These are phyloP conservation scores for Stegophylla sp. DNA, from an alignment of 2,888 invertebrate genomes.

Conservation along the genomic window DNA sequence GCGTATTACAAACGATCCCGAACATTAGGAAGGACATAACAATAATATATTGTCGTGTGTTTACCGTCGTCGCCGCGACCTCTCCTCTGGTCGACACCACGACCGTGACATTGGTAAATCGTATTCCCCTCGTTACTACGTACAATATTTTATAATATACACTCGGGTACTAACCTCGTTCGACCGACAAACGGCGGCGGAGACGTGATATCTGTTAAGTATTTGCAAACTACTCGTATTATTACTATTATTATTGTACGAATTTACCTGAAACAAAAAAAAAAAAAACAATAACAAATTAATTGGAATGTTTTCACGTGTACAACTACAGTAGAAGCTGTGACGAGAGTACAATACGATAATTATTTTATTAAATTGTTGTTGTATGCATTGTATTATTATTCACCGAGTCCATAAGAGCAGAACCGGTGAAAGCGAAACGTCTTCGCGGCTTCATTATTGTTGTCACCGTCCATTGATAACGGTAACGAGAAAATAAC, in stretches of 20 bases:
- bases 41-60: neutral
- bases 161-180: neutral
- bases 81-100: neutral
- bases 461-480: neutral
- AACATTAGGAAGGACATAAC: constrained; percentile 3
- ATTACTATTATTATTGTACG: too few species aligned
- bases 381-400: neutral
- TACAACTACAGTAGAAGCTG: too few species aligned
- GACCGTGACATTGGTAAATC: constrained; percentile 25
- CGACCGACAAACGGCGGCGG: neutral
- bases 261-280: constrained; percentile 51
- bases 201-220: neutral
- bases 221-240: neutral
- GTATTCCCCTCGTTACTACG: neutral
- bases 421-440: constrained; percentile 38
- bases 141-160: neutral
- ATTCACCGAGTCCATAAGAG: neutral
- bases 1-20: constrained; percentile 11
- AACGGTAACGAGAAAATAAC: neutral
- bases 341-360: neutral
- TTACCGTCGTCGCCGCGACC: neutral
- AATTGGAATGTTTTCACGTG: neutral
- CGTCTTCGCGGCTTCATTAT: neutral
- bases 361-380: neutral
- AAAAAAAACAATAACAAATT: constrained; percentile 38